phyloP scores from a whole-genome alignment of 2,113 vertebrate species.

The Leptocoma aspasia region DNA sequence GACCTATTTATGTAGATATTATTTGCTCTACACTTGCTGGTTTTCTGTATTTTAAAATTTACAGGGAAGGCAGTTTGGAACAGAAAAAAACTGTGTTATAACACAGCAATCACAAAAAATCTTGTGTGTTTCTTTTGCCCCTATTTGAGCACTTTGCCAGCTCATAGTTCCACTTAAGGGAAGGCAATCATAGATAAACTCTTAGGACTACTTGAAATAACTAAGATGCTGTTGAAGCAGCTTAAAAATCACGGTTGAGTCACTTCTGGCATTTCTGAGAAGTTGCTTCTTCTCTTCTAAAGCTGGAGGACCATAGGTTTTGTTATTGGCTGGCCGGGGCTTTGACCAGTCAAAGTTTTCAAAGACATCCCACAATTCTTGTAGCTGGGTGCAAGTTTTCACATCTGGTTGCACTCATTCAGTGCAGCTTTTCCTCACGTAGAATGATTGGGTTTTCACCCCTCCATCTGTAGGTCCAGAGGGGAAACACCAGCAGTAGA shows the following conservation, averaged over 20 bases:
- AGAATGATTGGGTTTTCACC: neutral
- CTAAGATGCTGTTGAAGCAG: neutral
- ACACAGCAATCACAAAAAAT: neutral
- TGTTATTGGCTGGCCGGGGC: neutral
- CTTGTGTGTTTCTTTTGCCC: neutral
- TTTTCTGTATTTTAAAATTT: neutral
- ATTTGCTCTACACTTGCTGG: neutral
- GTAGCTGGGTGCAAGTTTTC: neutral
- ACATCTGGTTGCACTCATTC: neutral
- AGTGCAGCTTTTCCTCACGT: neutral
- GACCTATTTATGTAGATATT: neutral
- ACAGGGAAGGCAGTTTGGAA: neutral
- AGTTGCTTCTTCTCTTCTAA: neutral
- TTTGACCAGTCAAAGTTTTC: neutral
- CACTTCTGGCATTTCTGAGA: neutral
- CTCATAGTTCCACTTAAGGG: neutral
- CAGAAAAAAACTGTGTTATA: neutral
- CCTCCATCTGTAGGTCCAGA: neutral
- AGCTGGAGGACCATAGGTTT: neutral
- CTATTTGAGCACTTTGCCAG: neutral
- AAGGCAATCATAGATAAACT: neutral
- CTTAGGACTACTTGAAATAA: neutral
- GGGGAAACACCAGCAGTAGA: neutral
- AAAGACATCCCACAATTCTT: neutral
- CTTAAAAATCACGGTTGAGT: neutral